phyloP scores from a whole-genome alignment of 2,113 vertebrate species.

The Prunella himalayana region DNA sequence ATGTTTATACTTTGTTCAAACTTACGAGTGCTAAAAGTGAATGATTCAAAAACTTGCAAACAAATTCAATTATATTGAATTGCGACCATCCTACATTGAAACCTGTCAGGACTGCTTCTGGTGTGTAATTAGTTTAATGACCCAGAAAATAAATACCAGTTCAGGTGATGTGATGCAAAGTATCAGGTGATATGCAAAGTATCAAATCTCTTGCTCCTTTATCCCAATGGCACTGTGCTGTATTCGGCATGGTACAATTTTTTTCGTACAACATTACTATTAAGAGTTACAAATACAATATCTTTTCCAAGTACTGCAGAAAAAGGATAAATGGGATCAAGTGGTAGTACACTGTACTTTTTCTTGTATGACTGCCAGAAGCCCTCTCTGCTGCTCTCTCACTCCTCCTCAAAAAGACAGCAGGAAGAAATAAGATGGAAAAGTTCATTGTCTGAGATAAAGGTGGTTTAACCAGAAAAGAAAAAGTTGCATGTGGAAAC shows the following conservation, averaged over 20 bases:
- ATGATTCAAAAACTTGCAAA: background rate
- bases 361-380: background rate
- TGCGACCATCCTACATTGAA: background rate
- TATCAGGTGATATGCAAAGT: background rate
- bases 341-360: background rate
- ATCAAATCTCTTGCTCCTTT: background rate
- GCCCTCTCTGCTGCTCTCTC: background rate
- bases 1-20: background rate
- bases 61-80: background rate
- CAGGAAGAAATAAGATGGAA: background rate
- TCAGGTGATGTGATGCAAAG: background rate
- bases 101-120: background rate
- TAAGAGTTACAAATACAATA: background rate
- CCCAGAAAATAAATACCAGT: background rate
- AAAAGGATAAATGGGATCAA: background rate
- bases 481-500: background rate
- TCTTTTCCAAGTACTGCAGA: background rate
- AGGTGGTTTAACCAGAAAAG: background rate
- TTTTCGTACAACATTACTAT: background rate
- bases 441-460: background rate
- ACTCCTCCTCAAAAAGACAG: background rate
- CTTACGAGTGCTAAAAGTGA: background rate
- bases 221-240: background rate
- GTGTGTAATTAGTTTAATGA: background rate
- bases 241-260: background rate